Percentiles rank a stretch among this genome's conserved stretches.
These are phyloP conservation scores for Lasioglossum morio DNA, from an alignment of 2,888 invertebrate species.

Conservation along the genomic window DNA sequence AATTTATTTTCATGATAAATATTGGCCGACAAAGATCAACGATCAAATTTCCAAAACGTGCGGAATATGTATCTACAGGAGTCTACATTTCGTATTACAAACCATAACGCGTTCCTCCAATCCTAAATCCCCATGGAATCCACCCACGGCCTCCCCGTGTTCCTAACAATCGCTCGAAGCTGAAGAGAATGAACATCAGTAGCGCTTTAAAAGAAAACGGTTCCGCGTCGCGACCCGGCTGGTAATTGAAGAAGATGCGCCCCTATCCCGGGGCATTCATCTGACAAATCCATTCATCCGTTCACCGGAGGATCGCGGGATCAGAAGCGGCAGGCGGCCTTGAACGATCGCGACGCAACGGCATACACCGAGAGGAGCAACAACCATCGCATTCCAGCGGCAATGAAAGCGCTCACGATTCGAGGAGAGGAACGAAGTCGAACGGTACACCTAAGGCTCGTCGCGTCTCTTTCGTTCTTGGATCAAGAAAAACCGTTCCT, in stretches of 20 bases:
- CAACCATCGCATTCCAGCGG: slow-evolving; percentile 61
- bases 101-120: background rate
- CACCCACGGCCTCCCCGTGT: background rate
- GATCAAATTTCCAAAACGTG: too few species aligned
- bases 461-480: background rate
- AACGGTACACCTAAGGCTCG: slow-evolving; percentile 27
- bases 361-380: slow-evolving; percentile 55
- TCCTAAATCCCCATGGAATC: background rate
- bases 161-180: background rate
- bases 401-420: slow-evolving; percentile 51
- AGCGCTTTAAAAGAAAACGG: slow-evolving; percentile 23
- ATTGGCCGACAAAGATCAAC: background rate
- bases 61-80: too few species aligned
- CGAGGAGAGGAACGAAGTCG: slow-evolving; percentile 55
- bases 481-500: slow-evolving; percentile 2
- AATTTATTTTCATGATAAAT: background rate
- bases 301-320: slow-evolving; percentile 50
- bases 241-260: slow-evolving; percentile 60
- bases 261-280: slow-evolving; percentile 57
- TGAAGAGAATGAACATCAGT: slow-evolving; percentile 25
- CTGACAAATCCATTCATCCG: slow-evolving; percentile 68
- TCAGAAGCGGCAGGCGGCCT: slow-evolving; percentile 45
- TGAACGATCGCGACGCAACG: slow-evolving; percentile 50
- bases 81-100: background rate
- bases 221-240: slow-evolving; percentile 18